These are phyloP conservation scores for Galemys pyrenaicus DNA, from an alignment of 2,113 vertebrate genomes.

Conservation along the genomic window DNA sequence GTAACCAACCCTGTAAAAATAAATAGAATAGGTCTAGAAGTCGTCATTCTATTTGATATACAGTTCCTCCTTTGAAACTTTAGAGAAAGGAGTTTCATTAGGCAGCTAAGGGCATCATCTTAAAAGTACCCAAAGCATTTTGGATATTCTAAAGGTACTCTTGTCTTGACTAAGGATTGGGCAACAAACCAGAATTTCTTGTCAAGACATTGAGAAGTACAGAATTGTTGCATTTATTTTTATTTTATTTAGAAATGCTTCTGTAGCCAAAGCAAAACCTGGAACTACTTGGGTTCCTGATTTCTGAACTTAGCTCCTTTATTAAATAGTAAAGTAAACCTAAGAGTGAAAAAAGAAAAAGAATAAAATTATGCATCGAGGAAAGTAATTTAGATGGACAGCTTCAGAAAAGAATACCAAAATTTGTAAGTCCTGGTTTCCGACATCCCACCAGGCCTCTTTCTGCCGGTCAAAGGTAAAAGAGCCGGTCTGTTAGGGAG, in stretches of 20 bases:
- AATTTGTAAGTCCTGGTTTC: background rate
- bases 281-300: background rate
- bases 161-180: background rate
- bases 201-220: constrained; percentile 12
- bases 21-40: background rate
- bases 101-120: background rate
- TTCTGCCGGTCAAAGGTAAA: constrained; percentile 87
- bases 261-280: constrained; percentile 39
- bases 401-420: background rate
- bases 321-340: too few species aligned
- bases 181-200: background rate
- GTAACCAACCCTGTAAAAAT: background rate
- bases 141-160: background rate
- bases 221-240: constrained; percentile 37
- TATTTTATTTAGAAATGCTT: background rate
- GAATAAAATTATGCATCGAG: background rate
- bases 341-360: too few species aligned
- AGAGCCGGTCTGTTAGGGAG: constrained; percentile 88
- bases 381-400: background rate
- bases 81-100: background rate
- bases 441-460: background rate
- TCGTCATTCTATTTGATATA: background rate
- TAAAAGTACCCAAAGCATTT: background rate
- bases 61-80: background rate
- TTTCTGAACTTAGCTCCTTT: background rate